A percentile compares a stretch with the other conserved stretches of the same genome.
Conservation (phyloP, 2,797 vertebrate species). For the Clarias platycephalus region DNA sequence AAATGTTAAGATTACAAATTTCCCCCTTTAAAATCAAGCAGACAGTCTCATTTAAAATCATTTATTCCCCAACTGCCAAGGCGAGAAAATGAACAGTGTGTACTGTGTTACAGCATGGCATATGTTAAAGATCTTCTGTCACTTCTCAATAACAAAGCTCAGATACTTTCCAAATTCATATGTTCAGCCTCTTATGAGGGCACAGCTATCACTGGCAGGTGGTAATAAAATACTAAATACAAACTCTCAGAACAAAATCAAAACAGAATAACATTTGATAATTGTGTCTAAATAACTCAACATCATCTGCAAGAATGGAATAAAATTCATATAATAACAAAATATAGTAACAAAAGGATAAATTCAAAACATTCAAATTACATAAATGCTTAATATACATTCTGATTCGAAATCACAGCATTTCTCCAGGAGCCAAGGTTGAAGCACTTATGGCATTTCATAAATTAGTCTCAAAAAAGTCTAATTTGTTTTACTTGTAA, state of each 20-base stretch:
- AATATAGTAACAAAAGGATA: conserved; percentile 52
- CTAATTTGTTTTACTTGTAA: conserved; percentile 53
- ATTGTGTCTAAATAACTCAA: conserved; percentile 20
- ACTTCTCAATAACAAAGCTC: conserved; percentile 24
- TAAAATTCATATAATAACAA: conserved; percentile 55
- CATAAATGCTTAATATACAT: conserved; percentile 69
- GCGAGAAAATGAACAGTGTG: conserved; percentile 72
- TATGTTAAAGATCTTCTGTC: background rate
- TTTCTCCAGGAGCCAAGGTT: conserved; percentile 61
- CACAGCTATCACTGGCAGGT: conserved; percentile 1
- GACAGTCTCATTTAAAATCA: conserved; percentile 39
- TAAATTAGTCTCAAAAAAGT: conserved; percentile 69
- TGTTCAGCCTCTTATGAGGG: conserved; percentile 3
- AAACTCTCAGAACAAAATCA: background rate
- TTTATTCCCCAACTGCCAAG: conserved; percentile 68
- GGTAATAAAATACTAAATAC: background rate
- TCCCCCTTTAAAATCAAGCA: background rate
- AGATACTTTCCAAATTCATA: conserved; percentile 7
- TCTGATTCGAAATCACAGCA: conserved; percentile 71
- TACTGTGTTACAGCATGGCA: conserved; percentile 63
- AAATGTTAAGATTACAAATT: too few relatives aligned
- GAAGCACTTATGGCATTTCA: conserved; percentile 69
- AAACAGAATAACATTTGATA: background rate
- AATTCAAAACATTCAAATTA: conserved; percentile 62
- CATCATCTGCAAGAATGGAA: conserved; percentile 40